Evolutionary conservation across 1,140 invertebrate genomes (phyloP).

Genomic region (Lordiphosa collinella): DNA sequence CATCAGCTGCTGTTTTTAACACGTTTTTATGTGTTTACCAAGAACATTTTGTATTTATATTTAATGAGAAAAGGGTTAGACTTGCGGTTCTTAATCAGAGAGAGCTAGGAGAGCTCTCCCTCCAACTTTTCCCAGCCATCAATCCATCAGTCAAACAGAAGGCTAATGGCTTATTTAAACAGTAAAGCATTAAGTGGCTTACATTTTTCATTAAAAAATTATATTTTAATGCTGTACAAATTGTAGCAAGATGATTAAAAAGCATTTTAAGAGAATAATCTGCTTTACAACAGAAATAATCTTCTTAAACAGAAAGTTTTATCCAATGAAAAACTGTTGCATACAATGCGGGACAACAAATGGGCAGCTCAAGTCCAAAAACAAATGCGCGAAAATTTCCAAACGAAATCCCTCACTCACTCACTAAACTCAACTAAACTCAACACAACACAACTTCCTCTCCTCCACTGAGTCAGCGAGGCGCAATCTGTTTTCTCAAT

Average conservation of each 20-base stretch:
- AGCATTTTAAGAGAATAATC: constrained; percentile 32
- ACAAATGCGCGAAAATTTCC: constrained; percentile 36
- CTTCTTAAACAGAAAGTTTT: constrained; percentile 22
- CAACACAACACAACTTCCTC: too few relatives aligned
- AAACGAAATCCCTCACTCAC: constrained; percentile 32
- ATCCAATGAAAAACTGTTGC: constrained; percentile 26
- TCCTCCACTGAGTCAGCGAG: constrained; percentile 5
- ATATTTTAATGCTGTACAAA: constrained; percentile 30
- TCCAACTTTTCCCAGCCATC: too few relatives aligned
- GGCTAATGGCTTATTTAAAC: constrained; percentile 43
- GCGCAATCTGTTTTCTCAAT: constrained; percentile 61
- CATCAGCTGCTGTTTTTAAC: constrained; percentile 48
- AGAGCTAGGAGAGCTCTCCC: neutral
- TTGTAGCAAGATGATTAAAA: constrained; percentile 4
- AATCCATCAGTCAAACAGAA: constrained; percentile 45
- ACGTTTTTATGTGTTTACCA: constrained; percentile 37
- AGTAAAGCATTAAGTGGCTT: constrained; percentile 28
- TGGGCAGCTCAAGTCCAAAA: neutral
- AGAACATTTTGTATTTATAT: constrained; percentile 41
- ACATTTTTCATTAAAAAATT: constrained; percentile 35
- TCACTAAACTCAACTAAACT: constrained; percentile 17
- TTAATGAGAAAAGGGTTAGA: constrained; percentile 49
- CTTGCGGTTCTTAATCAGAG: neutral
- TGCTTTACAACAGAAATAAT: constrained; percentile 28
- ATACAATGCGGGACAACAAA: neutral